Evolutionary conservation across 2,797 vertebrate species (phyloP).

Genomic region (Tachyglossus aculeatus): DNA sequence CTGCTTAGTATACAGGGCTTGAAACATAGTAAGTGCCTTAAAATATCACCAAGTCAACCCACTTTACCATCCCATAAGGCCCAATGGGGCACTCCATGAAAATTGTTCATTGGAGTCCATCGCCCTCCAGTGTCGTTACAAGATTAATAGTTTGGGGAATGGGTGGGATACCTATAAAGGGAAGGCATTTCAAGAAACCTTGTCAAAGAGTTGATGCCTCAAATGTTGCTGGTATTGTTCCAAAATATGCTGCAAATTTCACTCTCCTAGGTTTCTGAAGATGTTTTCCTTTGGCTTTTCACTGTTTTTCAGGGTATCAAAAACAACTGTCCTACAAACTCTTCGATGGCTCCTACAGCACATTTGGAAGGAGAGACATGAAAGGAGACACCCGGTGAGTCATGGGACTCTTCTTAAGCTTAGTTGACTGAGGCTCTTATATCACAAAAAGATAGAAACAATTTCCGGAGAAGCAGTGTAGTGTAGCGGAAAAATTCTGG

Average conservation of each 20-base stretch:
- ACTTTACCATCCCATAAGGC: no score
- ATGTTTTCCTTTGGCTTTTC: neutral
- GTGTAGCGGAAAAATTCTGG: no score
- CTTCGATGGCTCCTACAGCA: constrained; percentile 85
- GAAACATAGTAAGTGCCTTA: no score
- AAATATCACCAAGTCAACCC: no score
- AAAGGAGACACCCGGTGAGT: constrained; percentile 86
- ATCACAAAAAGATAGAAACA: neutral
- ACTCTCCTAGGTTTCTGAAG: neutral
- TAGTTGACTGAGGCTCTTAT: no score
- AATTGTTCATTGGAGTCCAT: no score
- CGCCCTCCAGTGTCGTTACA: neutral
- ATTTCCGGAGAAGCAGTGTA: neutral
- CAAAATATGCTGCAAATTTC: neutral
- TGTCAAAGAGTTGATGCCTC: no score
- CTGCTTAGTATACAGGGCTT: no score
- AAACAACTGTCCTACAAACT: constrained; percentile 85
- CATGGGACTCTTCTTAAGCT: neutral
- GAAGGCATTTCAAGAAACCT: no score
- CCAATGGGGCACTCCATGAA: no score
- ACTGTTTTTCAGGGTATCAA: constrained; percentile 83
- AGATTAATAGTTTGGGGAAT: neutral
- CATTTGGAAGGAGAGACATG: constrained; percentile 74
- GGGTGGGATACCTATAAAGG: no score
- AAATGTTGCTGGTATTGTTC: neutral